These are phyloP conservation scores for Subanguina moxae DNA, from an alignment of 1,140 invertebrate species.

Conservation along the genomic window DNA sequence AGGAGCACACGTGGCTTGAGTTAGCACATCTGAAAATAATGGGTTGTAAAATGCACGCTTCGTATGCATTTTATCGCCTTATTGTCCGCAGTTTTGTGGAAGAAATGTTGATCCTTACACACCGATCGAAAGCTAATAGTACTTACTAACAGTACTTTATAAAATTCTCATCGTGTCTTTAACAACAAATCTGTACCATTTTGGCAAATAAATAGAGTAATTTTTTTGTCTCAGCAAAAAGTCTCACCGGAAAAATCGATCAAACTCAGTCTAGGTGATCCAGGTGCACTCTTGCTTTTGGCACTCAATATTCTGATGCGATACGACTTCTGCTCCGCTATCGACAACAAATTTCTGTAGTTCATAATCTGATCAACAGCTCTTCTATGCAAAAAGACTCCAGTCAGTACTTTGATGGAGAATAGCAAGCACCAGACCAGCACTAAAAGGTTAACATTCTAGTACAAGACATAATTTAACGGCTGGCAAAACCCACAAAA, in stretches of 20 bases:
- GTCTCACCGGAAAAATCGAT: conserved; percentile 34
- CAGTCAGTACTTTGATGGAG: conserved; percentile 76
- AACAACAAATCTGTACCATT: too few species aligned
- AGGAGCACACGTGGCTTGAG: conserved; percentile 27
- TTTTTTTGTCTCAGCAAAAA: too few species aligned
- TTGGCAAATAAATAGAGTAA: too few species aligned
- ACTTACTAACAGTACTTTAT: too few species aligned
- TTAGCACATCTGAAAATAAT: conserved; percentile 36
- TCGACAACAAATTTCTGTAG: conserved; percentile 65
- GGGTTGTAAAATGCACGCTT: conserved; percentile 8
- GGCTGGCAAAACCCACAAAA: conserved; percentile 72
- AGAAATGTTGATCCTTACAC: too few species aligned
- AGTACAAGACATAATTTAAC: too few species aligned
- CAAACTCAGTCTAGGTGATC: conserved; percentile 31
- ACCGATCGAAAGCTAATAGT: too few species aligned
- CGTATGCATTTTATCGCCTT: too few species aligned
- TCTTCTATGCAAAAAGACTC: conserved; percentile 78
- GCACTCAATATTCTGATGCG: conserved; percentile 18
- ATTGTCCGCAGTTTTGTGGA: too few species aligned
- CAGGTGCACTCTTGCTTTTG: conserved; percentile 37
- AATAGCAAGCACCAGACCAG: conserved; percentile 64
- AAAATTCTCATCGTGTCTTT: too few species aligned
- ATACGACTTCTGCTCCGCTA: conserved; percentile 31
- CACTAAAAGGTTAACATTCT: too few species aligned
- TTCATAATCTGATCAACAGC: conserved; percentile 78